These are phyloP conservation scores for Pararge aegeria DNA, from an alignment of 1,140 invertebrate species.

Conservation along the genomic window DNA sequence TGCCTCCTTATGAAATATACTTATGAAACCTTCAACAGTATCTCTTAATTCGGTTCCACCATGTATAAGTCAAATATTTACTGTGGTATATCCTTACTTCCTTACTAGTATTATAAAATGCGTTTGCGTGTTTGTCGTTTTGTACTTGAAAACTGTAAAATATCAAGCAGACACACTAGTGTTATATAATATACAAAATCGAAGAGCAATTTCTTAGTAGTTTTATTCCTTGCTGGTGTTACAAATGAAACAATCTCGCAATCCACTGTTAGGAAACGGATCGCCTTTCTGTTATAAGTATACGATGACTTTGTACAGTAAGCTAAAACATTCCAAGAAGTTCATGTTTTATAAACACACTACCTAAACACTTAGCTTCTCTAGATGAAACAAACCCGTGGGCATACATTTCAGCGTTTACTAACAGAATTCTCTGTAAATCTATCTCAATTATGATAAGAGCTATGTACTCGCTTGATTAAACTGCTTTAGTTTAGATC, in stretches of 20 bases:
- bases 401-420: neutral
- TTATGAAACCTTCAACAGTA: too few relatives aligned
- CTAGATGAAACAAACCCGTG: neutral
- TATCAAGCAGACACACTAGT: too few relatives aligned
- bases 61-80: too few relatives aligned
- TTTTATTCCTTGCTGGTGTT: neutral
- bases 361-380: neutral
- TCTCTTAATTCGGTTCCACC: too few relatives aligned
- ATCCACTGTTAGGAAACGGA: constrained; percentile 5
- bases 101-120: too few relatives aligned
- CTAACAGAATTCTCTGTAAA: too few relatives aligned
- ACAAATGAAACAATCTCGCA: constrained; percentile 11
- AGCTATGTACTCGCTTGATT: neutral
- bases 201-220: neutral
- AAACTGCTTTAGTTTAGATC: neutral
- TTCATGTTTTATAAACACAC: constrained; percentile 49
- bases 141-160: too few relatives aligned
- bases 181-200: neutral
- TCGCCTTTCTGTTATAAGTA: constrained; percentile 28
- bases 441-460: too few relatives aligned
- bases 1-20: too few relatives aligned
- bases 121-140: too few relatives aligned
- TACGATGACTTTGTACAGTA: constrained; percentile 23
- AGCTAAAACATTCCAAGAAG: constrained; percentile 44
- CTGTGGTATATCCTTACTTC: too few relatives aligned